phyloP scores from a whole-genome alignment of 2,888 invertebrate species.

The Allolobophora icterica region DNA sequence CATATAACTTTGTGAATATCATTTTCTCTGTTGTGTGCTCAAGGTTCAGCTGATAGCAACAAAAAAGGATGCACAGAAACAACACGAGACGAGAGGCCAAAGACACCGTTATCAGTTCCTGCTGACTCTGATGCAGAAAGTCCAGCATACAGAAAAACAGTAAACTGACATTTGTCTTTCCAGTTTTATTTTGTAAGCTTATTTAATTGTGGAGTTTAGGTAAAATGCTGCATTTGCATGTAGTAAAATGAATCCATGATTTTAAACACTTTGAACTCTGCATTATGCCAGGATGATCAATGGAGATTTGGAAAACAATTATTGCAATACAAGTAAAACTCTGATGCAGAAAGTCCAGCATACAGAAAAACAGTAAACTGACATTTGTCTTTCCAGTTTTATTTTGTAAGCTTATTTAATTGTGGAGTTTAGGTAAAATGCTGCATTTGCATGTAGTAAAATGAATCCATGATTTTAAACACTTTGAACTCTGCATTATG shows the following conservation, averaged over 20 bases:
- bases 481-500: no score
- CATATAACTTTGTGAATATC: not conserved
- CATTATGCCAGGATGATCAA: no score
- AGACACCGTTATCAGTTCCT: not conserved
- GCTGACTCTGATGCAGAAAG: constrained; percentile 9
- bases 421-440: not conserved
- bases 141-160: constrained; percentile 18
- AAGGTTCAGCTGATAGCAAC: not conserved
- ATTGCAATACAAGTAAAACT: not conserved
- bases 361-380: constrained; percentile 12
- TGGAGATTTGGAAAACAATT: no score
- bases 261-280: no score
- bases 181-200: not conserved
- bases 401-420: not conserved
- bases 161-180: not conserved
- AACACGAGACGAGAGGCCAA: not conserved
- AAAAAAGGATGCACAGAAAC: not conserved
- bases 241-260: not conserved
- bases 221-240: not conserved
- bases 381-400: not conserved
- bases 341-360: constrained; percentile 20
- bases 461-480: not conserved
- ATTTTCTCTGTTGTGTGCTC: not conserved
- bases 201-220: not conserved
- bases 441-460: not conserved